A percentile compares a stretch with the other conserved stretches of the same genome.
These are phyloP conservation scores for Phalera bucephala DNA, from an alignment of 2,888 invertebrate species.

Conservation along the genomic window DNA sequence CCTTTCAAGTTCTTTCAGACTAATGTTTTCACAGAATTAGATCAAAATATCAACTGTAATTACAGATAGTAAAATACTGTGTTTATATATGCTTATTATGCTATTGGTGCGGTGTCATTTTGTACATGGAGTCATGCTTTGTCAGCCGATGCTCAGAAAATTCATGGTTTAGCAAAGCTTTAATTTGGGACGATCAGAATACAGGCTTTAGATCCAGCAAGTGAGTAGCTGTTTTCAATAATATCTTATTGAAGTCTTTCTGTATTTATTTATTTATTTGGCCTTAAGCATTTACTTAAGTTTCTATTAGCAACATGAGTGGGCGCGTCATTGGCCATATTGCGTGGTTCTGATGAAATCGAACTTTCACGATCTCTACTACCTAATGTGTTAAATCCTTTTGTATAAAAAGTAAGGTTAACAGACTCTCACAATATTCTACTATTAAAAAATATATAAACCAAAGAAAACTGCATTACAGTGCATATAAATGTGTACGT, in stretches of 20 bases:
- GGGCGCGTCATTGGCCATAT: slow-evolving; percentile 4
- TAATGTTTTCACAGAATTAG: too few species aligned
- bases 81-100: slow-evolving; percentile 68
- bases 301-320: slow-evolving; percentile 2
- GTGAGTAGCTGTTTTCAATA: slow-evolving; percentile 32
- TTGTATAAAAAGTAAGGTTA: slow-evolving; percentile 5
- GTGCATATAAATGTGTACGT: slow-evolving; percentile 11
- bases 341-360: slow-evolving; percentile 5
- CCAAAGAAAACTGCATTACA: neutral
- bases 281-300: neutral
- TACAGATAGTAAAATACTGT: slow-evolving; percentile 70
- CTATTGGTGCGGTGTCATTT: slow-evolving; percentile 79
- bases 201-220: slow-evolving; percentile 26
- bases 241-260: too few species aligned
- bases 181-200: slow-evolving; percentile 47
- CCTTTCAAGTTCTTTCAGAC: too few species aligned
- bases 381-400: slow-evolving; percentile 4
- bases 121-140: slow-evolving; percentile 79
- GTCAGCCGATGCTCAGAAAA: slow-evolving; percentile 68
- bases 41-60: too few species aligned
- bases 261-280: neutral
- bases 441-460: slow-evolving; percentile 7
- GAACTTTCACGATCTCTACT: slow-evolving; percentile 12
- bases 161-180: slow-evolving; percentile 73
- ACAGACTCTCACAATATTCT: slow-evolving; percentile 1